Base-by-base conservation (phyloP, 2,888 invertebrate species). In the Melipona bicolor region DNA sequence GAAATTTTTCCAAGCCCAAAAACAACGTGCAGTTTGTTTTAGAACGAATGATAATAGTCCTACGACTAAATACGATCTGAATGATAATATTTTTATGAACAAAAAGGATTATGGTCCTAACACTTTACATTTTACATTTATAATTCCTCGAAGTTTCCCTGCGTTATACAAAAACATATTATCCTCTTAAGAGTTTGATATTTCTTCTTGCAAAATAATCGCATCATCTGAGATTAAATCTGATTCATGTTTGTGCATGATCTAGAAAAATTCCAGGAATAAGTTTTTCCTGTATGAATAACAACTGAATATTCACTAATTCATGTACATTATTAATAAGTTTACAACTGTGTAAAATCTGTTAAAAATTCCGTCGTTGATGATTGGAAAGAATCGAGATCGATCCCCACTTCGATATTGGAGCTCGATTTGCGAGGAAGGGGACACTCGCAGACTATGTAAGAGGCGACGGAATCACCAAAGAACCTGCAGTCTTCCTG, bases 401-500 rank as follows among this genome's bases (percentile, higher is more conserved):
- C 70, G 62, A 59, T 77, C 87, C 89, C 89, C 89, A 89, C 89
- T 80, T 43, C 77, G 59, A 80, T 62, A 50, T 64, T 59, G 27
- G 27, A 62, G 50, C 13, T 64, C 77, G 70, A 83, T 61, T 24
- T 71, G 56, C 68, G 84, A 85, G 82, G 89, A 87, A 90, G 91
- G 89, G 87, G 89, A 78, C 59, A 80, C 52, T 24, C 73, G 24
- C 71, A 69, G 85, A 70, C 77, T 77, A 76, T 88, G 92, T 94
- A 93, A 93, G 91, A 93, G 90, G 89, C 89, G 77, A 74, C 79
- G 69, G 87, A 78, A 82, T 86, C 83, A 84, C 72, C 84, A 76
- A 81, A 83, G 87, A 79, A 80, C 75, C 81, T 87, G 88, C 91
- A 94, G 93, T 94, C 91, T 87, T 89, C 81, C 61, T 74, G 56